A percentile compares a stretch with the other conserved stretches of the same genome.
phyloP scores from a whole-genome alignment of 64 coral and sea anemone species.

The Catalaphyllia jardinei region DNA sequence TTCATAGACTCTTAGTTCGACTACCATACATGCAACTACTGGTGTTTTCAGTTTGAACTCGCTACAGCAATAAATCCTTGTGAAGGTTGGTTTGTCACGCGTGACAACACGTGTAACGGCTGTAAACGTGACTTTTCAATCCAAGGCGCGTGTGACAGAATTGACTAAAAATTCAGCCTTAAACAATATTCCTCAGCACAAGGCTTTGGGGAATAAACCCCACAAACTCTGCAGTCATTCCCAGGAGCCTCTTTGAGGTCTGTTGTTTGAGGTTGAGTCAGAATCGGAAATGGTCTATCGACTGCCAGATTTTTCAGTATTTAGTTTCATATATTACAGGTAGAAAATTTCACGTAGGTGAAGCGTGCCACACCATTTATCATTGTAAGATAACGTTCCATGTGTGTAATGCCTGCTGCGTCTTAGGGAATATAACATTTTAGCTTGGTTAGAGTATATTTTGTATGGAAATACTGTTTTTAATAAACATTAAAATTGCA shows the following conservation, averaged over 20 bases:
- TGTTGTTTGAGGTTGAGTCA: no score
- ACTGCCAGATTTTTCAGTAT: neutral
- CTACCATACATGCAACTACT: neutral
- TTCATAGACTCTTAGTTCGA: neutral
- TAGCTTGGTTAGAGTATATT: conserved; percentile 52
- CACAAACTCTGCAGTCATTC: no score
- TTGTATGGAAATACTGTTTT: conserved; percentile 47
- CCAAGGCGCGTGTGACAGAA: no score
- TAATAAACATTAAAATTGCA: conserved; percentile 30
- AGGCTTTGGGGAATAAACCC: no score
- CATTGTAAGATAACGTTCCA: neutral
- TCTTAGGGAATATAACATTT: conserved; percentile 4
- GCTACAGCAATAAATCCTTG: no score
- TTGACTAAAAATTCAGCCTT: no score
- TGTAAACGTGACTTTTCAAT: neutral
- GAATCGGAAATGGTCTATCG: neutral
- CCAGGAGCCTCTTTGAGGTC: no score
- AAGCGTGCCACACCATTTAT: neutral
- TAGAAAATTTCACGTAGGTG: neutral
- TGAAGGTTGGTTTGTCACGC: neutral
- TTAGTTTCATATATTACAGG: neutral
- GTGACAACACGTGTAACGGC: neutral
- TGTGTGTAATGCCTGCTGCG: neutral
- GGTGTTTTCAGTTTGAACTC: no score
- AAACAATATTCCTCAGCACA: no score